Evolutionary conservation across 2,888 invertebrate species (phyloP).

Genomic region (Aplocera efformata): DNA sequence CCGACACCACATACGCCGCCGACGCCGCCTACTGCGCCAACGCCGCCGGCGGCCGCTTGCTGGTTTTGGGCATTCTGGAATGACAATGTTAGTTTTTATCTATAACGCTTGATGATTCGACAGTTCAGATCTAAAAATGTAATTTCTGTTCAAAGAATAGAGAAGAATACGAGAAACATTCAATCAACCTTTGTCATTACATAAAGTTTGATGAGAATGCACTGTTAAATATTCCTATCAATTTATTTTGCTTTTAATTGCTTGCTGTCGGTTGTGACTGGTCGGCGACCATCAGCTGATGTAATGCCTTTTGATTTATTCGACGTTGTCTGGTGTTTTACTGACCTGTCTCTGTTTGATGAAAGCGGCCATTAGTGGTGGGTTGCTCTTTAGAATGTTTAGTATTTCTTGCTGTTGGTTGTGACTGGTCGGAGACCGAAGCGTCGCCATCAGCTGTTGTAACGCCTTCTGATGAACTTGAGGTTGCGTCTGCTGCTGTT

Average conservation of each 20-base stretch:
- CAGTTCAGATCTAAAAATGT: neutral
- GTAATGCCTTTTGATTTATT: too few relatives aligned
- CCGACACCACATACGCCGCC: conserved; percentile 50
- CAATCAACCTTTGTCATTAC: too few relatives aligned
- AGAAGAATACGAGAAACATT: too few relatives aligned
- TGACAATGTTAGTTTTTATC: too few relatives aligned
- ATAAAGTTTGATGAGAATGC: too few relatives aligned
- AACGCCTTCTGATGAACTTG: conserved; percentile 82
- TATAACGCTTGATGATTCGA: too few relatives aligned
- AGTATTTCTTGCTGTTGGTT: conserved; percentile 95
- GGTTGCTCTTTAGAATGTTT: conserved; percentile 94
- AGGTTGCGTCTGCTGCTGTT: conserved; percentile 64
- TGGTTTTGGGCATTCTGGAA: conserved; percentile 73
- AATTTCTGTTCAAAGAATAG: too few relatives aligned
- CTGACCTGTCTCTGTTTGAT: conserved; percentile 90
- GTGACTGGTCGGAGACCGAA: conserved; percentile 93
- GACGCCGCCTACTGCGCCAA: conserved; percentile 48
- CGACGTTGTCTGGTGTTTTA: too few relatives aligned
- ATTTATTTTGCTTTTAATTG: too few relatives aligned
- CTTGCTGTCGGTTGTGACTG: too few relatives aligned
- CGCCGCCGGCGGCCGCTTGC: conserved; percentile 59
- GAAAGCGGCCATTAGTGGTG: conserved; percentile 96
- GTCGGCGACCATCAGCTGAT: too few relatives aligned
- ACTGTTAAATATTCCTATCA: too few relatives aligned
- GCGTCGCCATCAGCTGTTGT: conserved; percentile 92